Evolutionary conservation across 2,888 invertebrate genomes (phyloP).

Genomic region (Melikaiella ostensackeni): DNA sequence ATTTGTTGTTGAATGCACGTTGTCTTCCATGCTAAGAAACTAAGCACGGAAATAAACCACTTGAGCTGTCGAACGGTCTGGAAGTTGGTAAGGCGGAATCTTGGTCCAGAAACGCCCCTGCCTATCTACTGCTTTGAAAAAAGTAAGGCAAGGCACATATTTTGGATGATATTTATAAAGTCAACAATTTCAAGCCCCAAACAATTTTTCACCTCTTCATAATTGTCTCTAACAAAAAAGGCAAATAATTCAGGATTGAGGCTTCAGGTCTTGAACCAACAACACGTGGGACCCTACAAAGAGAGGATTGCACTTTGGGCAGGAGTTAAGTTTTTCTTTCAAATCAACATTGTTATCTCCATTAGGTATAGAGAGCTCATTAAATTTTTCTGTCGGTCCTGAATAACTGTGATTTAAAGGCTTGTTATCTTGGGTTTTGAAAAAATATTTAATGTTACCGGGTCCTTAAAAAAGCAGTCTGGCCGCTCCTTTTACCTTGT

Average conservation of each 20-base stretch:
- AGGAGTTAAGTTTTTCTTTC: neutral
- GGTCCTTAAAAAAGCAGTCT: conserved; percentile 3
- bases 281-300: neutral
- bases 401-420: neutral
- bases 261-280: conserved; percentile 8
- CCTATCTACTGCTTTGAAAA: too few relatives aligned
- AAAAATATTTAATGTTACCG: conserved; percentile 27
- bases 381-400: neutral
- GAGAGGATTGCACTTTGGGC: neutral
- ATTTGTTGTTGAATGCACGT: too few relatives aligned
- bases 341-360: conserved; percentile 23
- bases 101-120: too few relatives aligned
- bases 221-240: neutral
- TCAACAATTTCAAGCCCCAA: neutral
- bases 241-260: neutral
- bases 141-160: neutral
- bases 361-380: conserved; percentile 15
- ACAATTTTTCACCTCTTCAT: neutral
- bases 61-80: too few relatives aligned
- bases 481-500: conserved; percentile 27
- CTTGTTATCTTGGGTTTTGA: conserved; percentile 25
- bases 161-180: neutral
- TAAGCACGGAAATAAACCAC: too few relatives aligned
- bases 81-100: too few relatives aligned
- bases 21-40: too few relatives aligned